A percentile compares a stretch with the other conserved stretches of the same genome.
Conservation (phyloP, 2,888 invertebrate species). For the Gandaritis pyraliata region DNA sequence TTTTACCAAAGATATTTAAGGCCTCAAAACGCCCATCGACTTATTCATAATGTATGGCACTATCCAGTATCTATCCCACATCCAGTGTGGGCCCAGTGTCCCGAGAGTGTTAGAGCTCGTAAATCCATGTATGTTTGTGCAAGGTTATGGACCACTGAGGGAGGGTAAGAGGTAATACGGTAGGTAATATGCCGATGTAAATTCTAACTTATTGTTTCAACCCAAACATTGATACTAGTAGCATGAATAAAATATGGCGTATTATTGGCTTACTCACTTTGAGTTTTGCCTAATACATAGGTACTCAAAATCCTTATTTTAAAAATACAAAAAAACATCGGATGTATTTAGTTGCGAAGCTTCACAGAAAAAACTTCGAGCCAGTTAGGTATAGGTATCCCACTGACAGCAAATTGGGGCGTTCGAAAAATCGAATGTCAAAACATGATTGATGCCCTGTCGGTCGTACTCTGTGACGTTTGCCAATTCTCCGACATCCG, state of each 20-base stretch:
- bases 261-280: no score
- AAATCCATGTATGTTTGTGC: conserved; percentile 57
- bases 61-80: conserved; percentile 15
- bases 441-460: conserved; percentile 61
- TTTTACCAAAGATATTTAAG: conserved; percentile 14
- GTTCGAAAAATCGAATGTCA: conserved; percentile 65
- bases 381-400: conserved; percentile 49
- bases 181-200: conserved; percentile 28
- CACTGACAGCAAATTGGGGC: conserved; percentile 40
- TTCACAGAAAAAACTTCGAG: conserved; percentile 46
- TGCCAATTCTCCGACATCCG: conserved; percentile 47
- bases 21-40: conserved; percentile 20
- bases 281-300: no score
- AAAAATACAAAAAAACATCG: no score
- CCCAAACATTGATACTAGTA: background rate
- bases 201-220: conserved; percentile 17
- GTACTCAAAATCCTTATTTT: no score
- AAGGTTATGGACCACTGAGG: conserved; percentile 46
- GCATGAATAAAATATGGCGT: background rate
- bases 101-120: conserved; percentile 50
- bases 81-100: conserved; percentile 35
- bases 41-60: conserved; percentile 25
- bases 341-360: conserved; percentile 1
- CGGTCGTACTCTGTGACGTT: conserved; percentile 44
- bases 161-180: conserved; percentile 25